Percentiles rank a stretch among this genome's conserved stretches.
Evolutionary conservation across 1,140 invertebrate genomes (phyloP).

Genomic region (Nasonia vitripennis): DNA sequence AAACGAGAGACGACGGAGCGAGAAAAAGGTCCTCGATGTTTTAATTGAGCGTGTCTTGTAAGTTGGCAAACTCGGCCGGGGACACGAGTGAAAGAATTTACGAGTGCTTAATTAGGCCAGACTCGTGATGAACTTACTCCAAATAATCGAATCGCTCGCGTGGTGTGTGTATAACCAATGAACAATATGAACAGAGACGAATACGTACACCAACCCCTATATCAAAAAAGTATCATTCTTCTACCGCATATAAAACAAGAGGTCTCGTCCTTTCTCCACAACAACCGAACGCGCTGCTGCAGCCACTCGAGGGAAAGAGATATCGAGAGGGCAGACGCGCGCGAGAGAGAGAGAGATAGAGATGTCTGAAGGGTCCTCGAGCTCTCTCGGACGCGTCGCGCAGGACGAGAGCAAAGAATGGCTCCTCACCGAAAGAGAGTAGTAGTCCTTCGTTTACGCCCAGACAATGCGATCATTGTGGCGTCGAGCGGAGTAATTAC

Average conservation of each 20-base stretch:
- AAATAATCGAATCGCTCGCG: neutral
- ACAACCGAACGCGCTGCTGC: neutral
- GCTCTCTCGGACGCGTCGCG: slow-evolving; percentile 38
- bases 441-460: slow-evolving; percentile 40
- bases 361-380: slow-evolving; percentile 28
- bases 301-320: neutral
- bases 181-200: neutral
- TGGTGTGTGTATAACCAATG: too few species aligned
- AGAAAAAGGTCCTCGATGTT: slow-evolving; percentile 28
- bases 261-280: neutral
- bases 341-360: neutral
- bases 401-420: slow-evolving; percentile 32
- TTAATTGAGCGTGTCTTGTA: neutral
- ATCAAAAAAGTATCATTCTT: neutral
- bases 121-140: neutral
- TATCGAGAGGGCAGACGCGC: neutral
- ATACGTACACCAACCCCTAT: neutral
- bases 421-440: neutral
- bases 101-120: neutral
- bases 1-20: neutral
- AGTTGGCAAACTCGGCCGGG: neutral
- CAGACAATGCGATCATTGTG: slow-evolving; percentile 48
- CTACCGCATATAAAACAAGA: neutral
- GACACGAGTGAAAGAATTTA: neutral
- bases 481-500: slow-evolving; percentile 33